Evolutionary conservation across 2,888 invertebrate species (phyloP).

Genomic region (Masnerella sp.): DNA sequence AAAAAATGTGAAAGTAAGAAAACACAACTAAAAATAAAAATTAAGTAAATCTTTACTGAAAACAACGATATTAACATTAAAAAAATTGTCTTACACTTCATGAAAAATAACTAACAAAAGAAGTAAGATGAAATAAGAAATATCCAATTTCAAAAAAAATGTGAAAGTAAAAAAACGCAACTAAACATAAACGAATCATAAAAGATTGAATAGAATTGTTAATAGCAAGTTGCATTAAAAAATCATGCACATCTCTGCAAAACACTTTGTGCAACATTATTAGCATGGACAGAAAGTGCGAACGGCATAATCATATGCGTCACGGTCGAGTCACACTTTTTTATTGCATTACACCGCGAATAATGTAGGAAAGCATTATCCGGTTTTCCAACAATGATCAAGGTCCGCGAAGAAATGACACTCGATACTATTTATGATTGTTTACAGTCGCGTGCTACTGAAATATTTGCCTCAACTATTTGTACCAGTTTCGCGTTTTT

Average conservation of each 20-base stretch:
- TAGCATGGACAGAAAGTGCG: constrained; percentile 26
- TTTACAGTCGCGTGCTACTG: neutral
- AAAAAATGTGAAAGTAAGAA: no score
- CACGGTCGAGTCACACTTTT: constrained; percentile 34
- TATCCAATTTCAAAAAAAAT: no score
- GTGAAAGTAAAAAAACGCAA: no score
- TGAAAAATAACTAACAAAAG: no score
- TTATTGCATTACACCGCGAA: constrained; percentile 24
- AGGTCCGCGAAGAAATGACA: constrained; percentile 40
- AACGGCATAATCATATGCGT: constrained; percentile 33
- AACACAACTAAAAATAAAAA: no score
- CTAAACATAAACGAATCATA: no score
- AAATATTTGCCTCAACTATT: no score
- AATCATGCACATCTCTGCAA: constrained; percentile 3
- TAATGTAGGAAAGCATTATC: constrained; percentile 49
- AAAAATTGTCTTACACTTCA: no score
- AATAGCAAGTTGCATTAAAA: neutral
- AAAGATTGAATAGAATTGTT: neutral
- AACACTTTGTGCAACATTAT: constrained; percentile 22
- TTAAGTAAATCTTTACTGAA: no score
- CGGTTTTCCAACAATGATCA: constrained; percentile 38
- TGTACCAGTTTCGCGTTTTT: no score
- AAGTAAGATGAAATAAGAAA: no score
- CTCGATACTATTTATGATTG: constrained; percentile 8
- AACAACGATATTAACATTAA: no score